phyloP scores from a whole-genome alignment of 2,113 vertebrate genomes.

The Spermophilus dauricus region DNA sequence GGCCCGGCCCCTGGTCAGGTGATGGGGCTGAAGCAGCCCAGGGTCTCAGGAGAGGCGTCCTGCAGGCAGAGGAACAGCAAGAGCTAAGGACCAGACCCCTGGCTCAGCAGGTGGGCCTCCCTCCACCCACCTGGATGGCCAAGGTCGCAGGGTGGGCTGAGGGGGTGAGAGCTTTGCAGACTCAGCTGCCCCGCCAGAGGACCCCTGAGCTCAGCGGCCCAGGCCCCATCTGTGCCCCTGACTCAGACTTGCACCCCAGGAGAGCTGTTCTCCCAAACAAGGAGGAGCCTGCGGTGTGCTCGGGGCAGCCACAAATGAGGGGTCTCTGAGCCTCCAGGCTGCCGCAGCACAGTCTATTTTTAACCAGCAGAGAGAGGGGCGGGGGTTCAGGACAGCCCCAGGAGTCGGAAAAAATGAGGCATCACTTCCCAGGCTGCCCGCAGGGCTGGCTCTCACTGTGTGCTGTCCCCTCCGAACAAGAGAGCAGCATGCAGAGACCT shows the following conservation, averaged over 20 bases:
- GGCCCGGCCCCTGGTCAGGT: background rate
- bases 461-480: background rate
- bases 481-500: rapidly evolving
- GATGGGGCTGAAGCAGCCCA: rapidly evolving
- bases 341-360: background rate
- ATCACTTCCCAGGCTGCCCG: background rate
- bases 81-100: background rate
- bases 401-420: background rate
- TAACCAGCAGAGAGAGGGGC: background rate
- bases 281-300: slow-evolving; percentile 78
- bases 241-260: slow-evolving; percentile 87
- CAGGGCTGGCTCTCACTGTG: background rate
- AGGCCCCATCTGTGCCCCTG: slow-evolving; percentile 75
- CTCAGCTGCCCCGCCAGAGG: slow-evolving; percentile 9
- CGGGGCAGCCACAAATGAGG: slow-evolving; percentile 71
- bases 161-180: background rate
- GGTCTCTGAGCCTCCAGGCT: slow-evolving; percentile 82
- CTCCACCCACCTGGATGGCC: background rate
- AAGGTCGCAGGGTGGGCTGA: background rate
- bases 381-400: background rate
- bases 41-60: background rate
- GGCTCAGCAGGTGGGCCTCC: background rate
- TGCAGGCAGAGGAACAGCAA: background rate
- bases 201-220: slow-evolving; percentile 69
- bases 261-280: slow-evolving; percentile 85